Percentiles rank a stretch among this genome's conserved stretches.
These are phyloP conservation scores for Oophaga pumilio DNA, from an alignment of 2,113 vertebrate genomes.

Conservation along the genomic window DNA sequence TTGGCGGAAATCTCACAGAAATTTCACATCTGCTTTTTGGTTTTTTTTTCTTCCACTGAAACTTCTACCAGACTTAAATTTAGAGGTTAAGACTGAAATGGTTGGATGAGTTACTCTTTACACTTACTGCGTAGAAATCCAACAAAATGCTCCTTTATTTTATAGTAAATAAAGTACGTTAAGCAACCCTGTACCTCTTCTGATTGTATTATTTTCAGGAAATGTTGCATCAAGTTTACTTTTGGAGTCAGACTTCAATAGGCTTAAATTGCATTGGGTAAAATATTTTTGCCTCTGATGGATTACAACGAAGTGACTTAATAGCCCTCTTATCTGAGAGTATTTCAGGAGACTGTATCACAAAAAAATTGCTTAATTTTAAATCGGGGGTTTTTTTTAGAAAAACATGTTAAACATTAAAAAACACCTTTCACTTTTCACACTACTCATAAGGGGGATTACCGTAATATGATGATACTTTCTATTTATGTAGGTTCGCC, in stretches of 20 bases:
- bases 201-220: neutral
- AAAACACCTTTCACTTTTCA: too few species aligned
- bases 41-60: conserved; percentile 74
- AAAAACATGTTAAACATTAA: too few species aligned
- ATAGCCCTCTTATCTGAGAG: too few species aligned
- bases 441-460: too few species aligned
- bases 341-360: too few species aligned
- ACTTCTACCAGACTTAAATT: conserved; percentile 77
- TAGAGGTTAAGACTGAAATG: conserved; percentile 78
- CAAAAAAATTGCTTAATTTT: too few species aligned
- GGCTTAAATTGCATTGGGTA: neutral
- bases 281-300: neutral
- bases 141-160: conserved; percentile 37
- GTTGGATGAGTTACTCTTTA: conserved; percentile 49
- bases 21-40: conserved; percentile 72
- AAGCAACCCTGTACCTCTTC: neutral
- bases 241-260: neutral
- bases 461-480: too few species aligned
- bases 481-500: too few species aligned
- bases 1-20: conserved; percentile 63
- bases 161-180: conserved; percentile 46
- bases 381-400: too few species aligned
- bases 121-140: conserved; percentile 25
- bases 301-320: too few species aligned
- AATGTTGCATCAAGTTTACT: neutral